These are phyloP conservation scores for Sturnira hondurensis DNA, from an alignment of 2,113 vertebrate species.

Conservation along the genomic window DNA sequence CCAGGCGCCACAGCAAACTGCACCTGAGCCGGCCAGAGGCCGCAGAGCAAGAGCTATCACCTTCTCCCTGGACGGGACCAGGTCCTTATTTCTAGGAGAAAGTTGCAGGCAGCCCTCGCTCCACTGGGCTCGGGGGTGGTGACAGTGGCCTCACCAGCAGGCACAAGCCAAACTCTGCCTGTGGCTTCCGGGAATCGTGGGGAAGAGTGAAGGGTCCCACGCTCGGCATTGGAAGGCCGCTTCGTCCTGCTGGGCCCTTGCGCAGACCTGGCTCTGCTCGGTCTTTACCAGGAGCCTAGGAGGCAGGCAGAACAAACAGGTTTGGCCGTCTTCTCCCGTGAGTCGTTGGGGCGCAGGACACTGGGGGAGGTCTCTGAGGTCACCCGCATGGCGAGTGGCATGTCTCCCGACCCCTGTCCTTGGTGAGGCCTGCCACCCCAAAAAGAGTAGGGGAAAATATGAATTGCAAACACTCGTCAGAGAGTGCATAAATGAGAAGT, in stretches of 20 bases:
- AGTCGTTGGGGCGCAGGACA: neutral
- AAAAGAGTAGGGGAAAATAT: neutral
- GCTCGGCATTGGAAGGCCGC: neutral
- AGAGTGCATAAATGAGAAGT: neutral
- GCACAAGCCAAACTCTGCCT: neutral
- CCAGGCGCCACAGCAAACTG: neutral
- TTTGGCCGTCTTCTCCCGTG: conserved; percentile 25
- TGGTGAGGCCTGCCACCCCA: neutral
- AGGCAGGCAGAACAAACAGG: neutral
- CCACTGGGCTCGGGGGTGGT: neutral
- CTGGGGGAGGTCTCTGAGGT: neutral
- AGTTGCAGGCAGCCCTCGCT: neutral
- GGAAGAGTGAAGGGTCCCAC: neutral
- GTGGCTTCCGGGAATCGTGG: neutral
- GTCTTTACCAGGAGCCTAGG: conserved; percentile 43
- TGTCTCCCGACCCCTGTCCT: neutral
- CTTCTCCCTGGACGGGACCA: neutral
- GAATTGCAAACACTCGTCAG: neutral
- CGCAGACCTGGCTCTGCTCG: neutral
- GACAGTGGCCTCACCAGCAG: neutral
- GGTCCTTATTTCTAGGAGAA: neutral
- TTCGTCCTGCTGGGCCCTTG: neutral
- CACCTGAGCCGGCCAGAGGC: neutral
- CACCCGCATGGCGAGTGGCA: neutral
- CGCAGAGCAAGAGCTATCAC: neutral